phyloP scores from a whole-genome alignment of 2,113 vertebrate genomes.

The Calonectris borealis region DNA sequence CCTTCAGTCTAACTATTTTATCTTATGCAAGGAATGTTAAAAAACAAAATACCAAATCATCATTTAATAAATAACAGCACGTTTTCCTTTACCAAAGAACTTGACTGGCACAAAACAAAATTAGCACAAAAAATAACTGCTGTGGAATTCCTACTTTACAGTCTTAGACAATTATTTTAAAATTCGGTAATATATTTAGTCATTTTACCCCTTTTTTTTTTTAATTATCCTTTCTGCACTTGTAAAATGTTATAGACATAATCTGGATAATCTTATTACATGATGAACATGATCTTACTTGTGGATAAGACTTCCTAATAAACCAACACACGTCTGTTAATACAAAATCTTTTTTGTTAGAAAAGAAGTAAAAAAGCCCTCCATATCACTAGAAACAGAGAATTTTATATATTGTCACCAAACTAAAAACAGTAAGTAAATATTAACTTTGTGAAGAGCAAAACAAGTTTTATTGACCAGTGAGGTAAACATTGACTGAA shows the following conservation, averaged over 20 bases:
- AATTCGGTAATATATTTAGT: not conserved
- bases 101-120: not conserved
- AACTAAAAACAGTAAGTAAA: conserved; percentile 33
- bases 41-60: not conserved
- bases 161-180: not conserved
- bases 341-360: not conserved
- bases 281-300: not conserved
- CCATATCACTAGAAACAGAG: not conserved
- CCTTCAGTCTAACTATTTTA: not conserved
- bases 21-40: not conserved
- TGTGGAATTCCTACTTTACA: not conserved
- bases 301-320: not conserved
- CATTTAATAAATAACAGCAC: not conserved
- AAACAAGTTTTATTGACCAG: conserved; percentile 46
- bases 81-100: not conserved
- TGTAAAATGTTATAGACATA: not conserved
- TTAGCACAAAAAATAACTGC: not conserved
- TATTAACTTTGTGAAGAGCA: conserved; percentile 36
- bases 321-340: not conserved
- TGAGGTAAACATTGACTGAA: conserved; percentile 50
- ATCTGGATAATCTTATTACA: not conserved
- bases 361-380: not conserved
- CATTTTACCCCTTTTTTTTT: not conserved
- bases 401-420: not conserved
- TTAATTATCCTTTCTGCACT: not conserved